Base-by-base conservation (phyloP, 2,888 invertebrate species). In the Dichetophora obliterata region DNA sequence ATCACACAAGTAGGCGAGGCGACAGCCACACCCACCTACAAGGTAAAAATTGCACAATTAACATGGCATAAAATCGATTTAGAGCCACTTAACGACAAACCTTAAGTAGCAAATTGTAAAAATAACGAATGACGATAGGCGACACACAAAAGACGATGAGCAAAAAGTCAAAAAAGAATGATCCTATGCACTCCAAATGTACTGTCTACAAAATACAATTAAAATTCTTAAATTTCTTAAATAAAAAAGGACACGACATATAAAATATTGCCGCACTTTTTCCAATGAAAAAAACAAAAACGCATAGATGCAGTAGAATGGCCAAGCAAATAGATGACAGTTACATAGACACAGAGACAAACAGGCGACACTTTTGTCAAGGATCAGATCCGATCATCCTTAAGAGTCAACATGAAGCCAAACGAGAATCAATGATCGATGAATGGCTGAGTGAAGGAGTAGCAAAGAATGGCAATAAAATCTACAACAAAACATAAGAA, bases 51-150 rank as follows among this genome's bases (percentile, higher is more conserved):
- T 79, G 79, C 83, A 84, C 86, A 85, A 85, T 86, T 84, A 84
- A 82, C 80, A 31, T 63, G 27, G 63, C 63, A 34, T 48, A 65
- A 63, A 63, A 81, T 81, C 80, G 81, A 84, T 86, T 86, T 85
- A 84, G 85, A 83, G 85, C 86, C 86, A 87, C 86, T 87, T 86
- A 87, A 86, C 86, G 48, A 86, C 86, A 27, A 31, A 63, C 34
- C 52, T 65, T 63, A 37, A 63, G 50, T 37, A 31, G 16, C 48
- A 14, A 48, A 65, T n/a, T 43, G 50, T 19, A 59, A 6, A 69
- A 50, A 5, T n/a, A 31, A 73, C 9, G 22, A 61, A 61, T 22
- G 31, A 27, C 59, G 48, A 37, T n/a, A 43, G 50, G 16, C 59
- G 37, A 59, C 37, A 31, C 5, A 69, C 9, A 54, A 34, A 37